These are phyloP conservation scores for Rhineura floridana DNA, from an alignment of 2,113 vertebrate species.

Conservation along the genomic window DNA sequence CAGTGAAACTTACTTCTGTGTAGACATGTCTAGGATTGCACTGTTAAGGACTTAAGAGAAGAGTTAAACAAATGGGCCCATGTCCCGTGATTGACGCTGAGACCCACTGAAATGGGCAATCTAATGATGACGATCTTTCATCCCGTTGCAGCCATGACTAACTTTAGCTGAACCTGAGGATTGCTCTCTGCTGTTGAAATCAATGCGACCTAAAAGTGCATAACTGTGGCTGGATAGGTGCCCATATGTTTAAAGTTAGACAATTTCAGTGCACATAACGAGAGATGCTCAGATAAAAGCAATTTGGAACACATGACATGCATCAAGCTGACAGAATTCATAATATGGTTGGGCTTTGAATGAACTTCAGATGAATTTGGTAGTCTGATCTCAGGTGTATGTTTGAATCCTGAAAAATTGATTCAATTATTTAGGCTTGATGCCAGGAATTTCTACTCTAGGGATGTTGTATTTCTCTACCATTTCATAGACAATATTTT, in stretches of 20 bases:
- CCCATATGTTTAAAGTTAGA: slow-evolving; percentile 19
- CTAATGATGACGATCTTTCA: too few relatives aligned
- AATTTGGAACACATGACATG: neutral
- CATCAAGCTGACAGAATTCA: neutral
- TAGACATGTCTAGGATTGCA: too few relatives aligned
- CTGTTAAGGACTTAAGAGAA: too few relatives aligned
- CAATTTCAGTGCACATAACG: neutral
- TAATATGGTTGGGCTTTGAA: neutral
- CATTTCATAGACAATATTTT: neutral
- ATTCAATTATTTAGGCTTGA: neutral
- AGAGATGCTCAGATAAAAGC: neutral
- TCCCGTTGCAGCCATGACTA: neutral
- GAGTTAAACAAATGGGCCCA: too few relatives aligned
- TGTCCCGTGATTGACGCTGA: too few relatives aligned
- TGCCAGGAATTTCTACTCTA: neutral
- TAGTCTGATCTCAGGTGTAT: neutral
- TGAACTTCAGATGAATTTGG: neutral
- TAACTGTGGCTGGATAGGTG: neutral
- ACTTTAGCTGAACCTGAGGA: neutral
- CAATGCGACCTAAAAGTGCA: neutral
- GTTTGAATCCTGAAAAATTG: neutral
- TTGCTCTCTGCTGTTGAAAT: neutral
- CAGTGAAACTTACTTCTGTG: too few relatives aligned
- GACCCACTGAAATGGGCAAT: neutral
- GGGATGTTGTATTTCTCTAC: neutral